phyloP scores from a whole-genome alignment of 2,797 vertebrate genomes.

The Garrulus glandarius region DNA sequence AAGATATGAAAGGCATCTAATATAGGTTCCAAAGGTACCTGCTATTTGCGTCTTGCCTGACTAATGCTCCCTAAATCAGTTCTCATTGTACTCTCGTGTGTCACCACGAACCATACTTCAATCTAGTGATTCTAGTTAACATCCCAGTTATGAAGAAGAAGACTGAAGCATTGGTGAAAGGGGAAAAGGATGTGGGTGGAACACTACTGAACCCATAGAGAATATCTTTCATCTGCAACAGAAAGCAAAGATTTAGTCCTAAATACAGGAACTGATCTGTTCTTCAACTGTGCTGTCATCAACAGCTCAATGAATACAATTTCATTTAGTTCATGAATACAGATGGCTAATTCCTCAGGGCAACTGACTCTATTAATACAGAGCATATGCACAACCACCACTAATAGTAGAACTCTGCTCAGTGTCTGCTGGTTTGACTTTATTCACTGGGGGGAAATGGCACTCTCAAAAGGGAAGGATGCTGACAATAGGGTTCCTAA shows the following conservation, averaged over 20 bases:
- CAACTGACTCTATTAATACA: constrained; percentile 32
- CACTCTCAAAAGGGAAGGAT: not conserved
- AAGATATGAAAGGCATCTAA: not conserved
- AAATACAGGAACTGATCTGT: not conserved
- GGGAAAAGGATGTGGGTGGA: not conserved
- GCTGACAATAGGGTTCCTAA: not conserved
- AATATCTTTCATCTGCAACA: not conserved
- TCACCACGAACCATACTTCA: not conserved
- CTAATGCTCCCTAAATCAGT: not conserved
- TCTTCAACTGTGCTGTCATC: constrained; percentile 2
- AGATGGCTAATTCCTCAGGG: constrained; percentile 30
- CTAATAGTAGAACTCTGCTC: not conserved
- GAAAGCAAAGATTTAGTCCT: not conserved
- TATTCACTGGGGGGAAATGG: not conserved
- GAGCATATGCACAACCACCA: constrained; percentile 4
- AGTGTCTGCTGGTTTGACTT: constrained; percentile 15
- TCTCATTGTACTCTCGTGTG: not conserved
- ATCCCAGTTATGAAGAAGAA: not conserved
- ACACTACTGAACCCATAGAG: not conserved
- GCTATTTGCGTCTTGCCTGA: not conserved
- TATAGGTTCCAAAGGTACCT: not conserved
- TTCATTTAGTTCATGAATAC: constrained; percentile 54
- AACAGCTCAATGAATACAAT: not conserved
- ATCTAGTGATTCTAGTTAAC: not conserved
- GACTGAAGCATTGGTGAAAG: not conserved